A percentile compares a stretch with the other conserved stretches of the same genome.
These are phyloP conservation scores for Gavia stellata DNA, from an alignment of 2,113 vertebrate genomes.

Conservation along the genomic window DNA sequence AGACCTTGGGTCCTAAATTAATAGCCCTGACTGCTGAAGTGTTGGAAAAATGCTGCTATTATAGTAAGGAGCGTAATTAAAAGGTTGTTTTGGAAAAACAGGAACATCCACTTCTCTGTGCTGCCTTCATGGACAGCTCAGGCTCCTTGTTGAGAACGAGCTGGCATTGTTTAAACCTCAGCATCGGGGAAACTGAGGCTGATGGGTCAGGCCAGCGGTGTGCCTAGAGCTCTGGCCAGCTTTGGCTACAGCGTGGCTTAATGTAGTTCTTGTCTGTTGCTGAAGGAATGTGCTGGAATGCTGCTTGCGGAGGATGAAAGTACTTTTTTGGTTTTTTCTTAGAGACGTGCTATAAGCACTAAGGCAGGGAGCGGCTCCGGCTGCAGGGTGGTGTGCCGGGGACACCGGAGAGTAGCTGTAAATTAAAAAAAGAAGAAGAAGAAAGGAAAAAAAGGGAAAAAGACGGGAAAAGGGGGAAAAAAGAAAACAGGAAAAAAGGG, in stretches of 20 bases:
- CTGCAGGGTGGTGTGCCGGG: not conserved
- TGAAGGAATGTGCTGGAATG: not conserved
- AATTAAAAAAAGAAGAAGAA: not conserved
- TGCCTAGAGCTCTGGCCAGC: not conserved
- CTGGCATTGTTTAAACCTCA: not conserved
- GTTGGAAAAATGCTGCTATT: not conserved
- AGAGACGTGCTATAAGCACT: not conserved
- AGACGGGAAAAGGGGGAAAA: not conserved
- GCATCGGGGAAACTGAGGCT: not conserved
- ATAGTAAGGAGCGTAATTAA: constrained; percentile 6
- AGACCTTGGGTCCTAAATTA: not conserved
- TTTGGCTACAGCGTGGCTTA: accelerated
- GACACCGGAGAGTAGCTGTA: not conserved
- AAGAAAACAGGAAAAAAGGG: not conserved
- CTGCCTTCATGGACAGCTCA: not conserved
- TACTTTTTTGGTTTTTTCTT: accelerated
- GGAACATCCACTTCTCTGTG: not conserved
- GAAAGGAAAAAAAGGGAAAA: accelerated
- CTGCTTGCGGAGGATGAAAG: not conserved
- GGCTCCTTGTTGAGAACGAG: not conserved
- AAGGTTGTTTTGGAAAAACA: constrained; percentile 33
- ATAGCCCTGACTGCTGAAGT: not conserved
- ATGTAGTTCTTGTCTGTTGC: not conserved
- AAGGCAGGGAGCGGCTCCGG: not conserved
- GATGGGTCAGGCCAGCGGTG: not conserved